Base-by-base conservation (phyloP, 2,797 vertebrate genomes). In the Euthynnus affinis region DNA sequence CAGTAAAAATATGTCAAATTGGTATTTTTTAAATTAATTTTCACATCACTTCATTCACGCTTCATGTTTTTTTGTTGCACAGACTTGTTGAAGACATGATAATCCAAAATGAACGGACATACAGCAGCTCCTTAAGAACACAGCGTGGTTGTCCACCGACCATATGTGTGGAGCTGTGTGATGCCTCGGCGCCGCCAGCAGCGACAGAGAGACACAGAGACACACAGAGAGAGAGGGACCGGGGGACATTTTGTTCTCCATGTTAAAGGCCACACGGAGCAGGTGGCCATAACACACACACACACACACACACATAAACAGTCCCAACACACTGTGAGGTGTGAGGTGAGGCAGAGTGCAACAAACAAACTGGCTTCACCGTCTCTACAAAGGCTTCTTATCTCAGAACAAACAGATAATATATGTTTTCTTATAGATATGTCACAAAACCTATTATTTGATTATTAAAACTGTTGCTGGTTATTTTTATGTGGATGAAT, bases 121-220 rank as follows among this genome's bases (percentile, higher is more conserved):
- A 1, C 49, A 56, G 29, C 42, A 25, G n/a, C 49, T 25, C 40
- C 25, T n/a, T 61, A n/a, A 17, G 12, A 46, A 59, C 57, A 27
- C 52, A 27, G 27, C 55, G 6, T 9, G 56, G 22, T 51, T 0
- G 6, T 2, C 12, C 60, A 15, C 44, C 2, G 64, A 60, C 20
- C 84, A 86, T 79, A 72, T 66, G 72, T 60, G 53, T 22, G 1
- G 63, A 67, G 18, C 84, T 59, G 80, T 40, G 15, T 34, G 80
- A 77, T 9, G 13, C 44, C 71, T 69, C 48, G 12, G 6, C 53
- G n/a, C 55, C 32, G 66, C 70, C 76, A 79, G 49, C 37, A 73
- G 34, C 42, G 14, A 69, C 48, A 44, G 14, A 22, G 23, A 46
- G 14, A 25, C 18, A 37, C 15, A 32, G 27, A 29, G 27, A 29